Conservation (phyloP, 1,140 invertebrate species). For the Harlomillsia oculata region DNA sequence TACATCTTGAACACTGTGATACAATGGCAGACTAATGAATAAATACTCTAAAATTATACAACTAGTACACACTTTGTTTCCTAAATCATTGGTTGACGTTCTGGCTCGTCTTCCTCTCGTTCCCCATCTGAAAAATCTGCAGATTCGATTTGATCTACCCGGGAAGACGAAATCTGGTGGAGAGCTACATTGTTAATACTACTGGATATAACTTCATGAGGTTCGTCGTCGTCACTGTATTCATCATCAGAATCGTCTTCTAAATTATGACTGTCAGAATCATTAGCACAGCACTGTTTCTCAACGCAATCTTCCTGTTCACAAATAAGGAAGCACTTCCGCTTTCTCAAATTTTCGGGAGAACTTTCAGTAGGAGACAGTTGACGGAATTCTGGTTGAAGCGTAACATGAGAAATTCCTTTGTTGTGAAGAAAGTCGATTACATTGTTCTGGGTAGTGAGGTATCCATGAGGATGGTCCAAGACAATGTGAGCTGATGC, state of each 20-base stretch:
- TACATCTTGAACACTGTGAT: too few species aligned
- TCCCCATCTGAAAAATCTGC: background rate
- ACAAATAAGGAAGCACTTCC: conserved; percentile 33
- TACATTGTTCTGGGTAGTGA: conserved; percentile 28
- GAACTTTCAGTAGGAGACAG: conserved; percentile 5
- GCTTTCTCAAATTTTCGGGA: background rate
- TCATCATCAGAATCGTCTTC: conserved; percentile 10
- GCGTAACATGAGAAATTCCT: conserved; percentile 63
- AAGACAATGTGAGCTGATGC: conserved; percentile 66
- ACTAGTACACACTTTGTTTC: too few species aligned
- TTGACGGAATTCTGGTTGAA: conserved; percentile 59
- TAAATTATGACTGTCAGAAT: background rate
- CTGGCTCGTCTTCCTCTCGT: conserved; percentile 11
- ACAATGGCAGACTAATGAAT: too few species aligned
- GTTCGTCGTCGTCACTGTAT: background rate
- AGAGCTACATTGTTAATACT: background rate
- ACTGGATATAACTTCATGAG: background rate
- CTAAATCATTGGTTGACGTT: conserved; percentile 19
- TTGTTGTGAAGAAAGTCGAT: conserved; percentile 59
- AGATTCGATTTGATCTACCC: background rate
- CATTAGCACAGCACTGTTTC: conserved; percentile 24
- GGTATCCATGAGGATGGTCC: conserved; percentile 49
- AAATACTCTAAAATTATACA: too few species aligned
- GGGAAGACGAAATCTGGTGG: background rate
- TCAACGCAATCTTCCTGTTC: conserved; percentile 26